These are phyloP conservation scores for Triplophysa bombifrons DNA, from an alignment of 2,797 vertebrate species.

Conservation along the genomic window DNA sequence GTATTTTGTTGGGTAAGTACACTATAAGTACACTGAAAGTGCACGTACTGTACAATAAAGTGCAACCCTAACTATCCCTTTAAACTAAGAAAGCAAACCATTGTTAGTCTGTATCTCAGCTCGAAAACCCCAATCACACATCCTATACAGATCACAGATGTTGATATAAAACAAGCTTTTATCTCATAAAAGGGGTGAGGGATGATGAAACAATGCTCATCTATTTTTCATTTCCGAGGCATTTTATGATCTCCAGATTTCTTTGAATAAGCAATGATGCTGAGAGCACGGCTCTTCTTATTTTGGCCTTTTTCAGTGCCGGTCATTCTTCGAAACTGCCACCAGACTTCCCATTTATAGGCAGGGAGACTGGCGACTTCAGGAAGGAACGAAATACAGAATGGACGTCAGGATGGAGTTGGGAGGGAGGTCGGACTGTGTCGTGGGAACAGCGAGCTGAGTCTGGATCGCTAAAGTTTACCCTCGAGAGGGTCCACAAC, in stretches of 20 bases:
- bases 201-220: conserved; percentile 11
- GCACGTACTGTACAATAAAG: too few relatives aligned
- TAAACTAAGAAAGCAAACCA: too few relatives aligned
- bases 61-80: too few relatives aligned
- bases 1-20: too few relatives aligned
- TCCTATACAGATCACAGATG: background rate
- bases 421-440: conserved; percentile 64
- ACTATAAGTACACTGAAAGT: too few relatives aligned
- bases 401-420: conserved; percentile 44
- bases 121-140: background rate
- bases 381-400: conserved; percentile 50
- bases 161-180: background rate
- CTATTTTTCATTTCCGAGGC: conserved; percentile 63
- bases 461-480: conserved; percentile 58
- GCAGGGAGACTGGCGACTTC: conserved; percentile 50
- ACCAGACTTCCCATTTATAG: conserved; percentile 69
- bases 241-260: conserved; percentile 62
- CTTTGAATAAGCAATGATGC: conserved; percentile 63
- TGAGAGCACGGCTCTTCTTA: conserved; percentile 9
- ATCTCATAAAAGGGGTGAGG: background rate
- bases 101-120: background rate
- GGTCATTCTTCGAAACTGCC: conserved; percentile 59
- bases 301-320: conserved; percentile 69
- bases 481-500: conserved; percentile 65
- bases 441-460: conserved; percentile 65